phyloP scores from a whole-genome alignment of 1,140 invertebrate genomes.

The Matsumurasca onukii region DNA sequence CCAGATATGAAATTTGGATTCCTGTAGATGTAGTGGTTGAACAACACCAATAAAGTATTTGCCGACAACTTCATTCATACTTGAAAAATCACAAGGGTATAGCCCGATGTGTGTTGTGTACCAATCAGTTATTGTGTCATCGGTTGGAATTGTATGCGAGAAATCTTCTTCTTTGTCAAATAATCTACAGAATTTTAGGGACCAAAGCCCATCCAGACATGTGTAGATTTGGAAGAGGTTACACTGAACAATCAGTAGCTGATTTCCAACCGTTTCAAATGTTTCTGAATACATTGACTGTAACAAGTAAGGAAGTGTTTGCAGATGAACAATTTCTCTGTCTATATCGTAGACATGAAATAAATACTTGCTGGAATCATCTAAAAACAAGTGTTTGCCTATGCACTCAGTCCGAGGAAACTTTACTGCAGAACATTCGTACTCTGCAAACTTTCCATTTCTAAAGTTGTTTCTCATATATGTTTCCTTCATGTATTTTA shows the following conservation, averaged over 20 bases:
- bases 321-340: constrained; percentile 16
- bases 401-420: background rate
- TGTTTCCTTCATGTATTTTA: constrained; percentile 34
- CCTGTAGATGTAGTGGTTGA: background rate
- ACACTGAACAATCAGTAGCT: constrained; percentile 34
- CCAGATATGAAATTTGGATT: constrained; percentile 35
- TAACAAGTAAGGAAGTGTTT: constrained; percentile 30
- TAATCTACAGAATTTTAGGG: constrained; percentile 23
- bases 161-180: constrained; percentile 30
- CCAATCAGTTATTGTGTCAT: constrained; percentile 29
- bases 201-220: constrained; percentile 5
- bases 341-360: constrained; percentile 15
- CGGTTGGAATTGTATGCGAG: constrained; percentile 21
- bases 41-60: constrained; percentile 35
- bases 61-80: constrained; percentile 33
- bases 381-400: background rate
- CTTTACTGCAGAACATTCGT: constrained; percentile 3
- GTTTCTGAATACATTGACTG: constrained; percentile 29
- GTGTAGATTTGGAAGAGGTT: constrained; percentile 35
- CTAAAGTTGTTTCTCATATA: constrained; percentile 33
- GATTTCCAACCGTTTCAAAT: constrained; percentile 31
- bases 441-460: constrained; percentile 19
- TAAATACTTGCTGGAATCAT: background rate
- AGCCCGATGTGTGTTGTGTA: constrained; percentile 31
- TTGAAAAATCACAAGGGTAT: constrained; percentile 36